A percentile compares a stretch with the other conserved stretches of the same genome.
Conservation (phyloP, 2,797 vertebrate genomes). For the Phataginus tetradactyla region DNA sequence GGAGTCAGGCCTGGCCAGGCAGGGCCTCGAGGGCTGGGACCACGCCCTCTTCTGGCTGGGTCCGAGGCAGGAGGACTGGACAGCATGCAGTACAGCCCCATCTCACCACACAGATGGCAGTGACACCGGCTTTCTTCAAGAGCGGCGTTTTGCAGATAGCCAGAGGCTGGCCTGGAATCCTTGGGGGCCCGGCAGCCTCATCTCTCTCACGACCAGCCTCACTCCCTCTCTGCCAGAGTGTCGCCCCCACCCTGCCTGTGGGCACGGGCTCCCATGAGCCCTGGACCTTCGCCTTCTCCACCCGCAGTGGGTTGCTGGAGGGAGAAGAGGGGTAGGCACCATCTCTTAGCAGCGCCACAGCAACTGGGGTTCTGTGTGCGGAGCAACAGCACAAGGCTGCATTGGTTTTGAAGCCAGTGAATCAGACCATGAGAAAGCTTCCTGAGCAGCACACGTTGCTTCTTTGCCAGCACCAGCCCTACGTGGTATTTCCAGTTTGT, state of each 20-base stretch:
- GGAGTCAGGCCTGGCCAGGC: background rate
- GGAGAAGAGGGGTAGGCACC: no score
- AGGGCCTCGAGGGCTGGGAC: background rate
- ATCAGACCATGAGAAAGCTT: background rate
- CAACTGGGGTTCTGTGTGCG: background rate
- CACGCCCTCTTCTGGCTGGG: background rate
- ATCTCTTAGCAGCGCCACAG: no score
- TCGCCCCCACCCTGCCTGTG: background rate
- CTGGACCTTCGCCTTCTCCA: no score
- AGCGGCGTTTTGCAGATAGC: background rate
- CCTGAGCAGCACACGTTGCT: background rate
- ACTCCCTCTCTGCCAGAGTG: background rate
- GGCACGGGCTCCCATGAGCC: background rate
- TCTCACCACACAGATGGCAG: background rate
- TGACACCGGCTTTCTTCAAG: background rate
- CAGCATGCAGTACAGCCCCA: constrained; percentile 34
- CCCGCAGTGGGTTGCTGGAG: no score
- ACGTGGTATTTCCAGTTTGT: no score
- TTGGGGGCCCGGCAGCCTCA: background rate
- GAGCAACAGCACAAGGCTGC: background rate
- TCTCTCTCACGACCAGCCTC: background rate
- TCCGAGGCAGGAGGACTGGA: background rate
- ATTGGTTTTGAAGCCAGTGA: background rate
- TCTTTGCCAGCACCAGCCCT: no score
- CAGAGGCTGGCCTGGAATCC: constrained; percentile 60